phyloP scores from a whole-genome alignment of 2,113 vertebrate genomes.

The Cygnus atratus region DNA sequence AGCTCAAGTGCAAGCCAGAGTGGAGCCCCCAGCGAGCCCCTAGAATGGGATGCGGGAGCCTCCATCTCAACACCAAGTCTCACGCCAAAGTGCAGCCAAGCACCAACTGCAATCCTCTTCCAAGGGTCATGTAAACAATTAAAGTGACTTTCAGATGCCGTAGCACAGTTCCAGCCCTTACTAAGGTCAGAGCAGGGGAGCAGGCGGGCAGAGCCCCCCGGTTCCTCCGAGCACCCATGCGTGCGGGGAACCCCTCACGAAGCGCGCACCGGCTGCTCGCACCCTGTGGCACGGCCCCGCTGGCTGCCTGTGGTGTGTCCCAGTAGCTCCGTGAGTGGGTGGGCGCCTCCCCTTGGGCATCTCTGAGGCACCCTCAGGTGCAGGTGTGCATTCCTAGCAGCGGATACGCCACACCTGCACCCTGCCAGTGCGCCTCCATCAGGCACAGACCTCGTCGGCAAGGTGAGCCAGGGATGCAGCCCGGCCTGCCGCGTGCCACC shows the following conservation, averaged over 20 bases:
- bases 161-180: neutral
- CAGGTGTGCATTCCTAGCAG: fast-evolving
- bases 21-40: neutral
- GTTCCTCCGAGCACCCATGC: neutral
- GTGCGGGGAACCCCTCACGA: fast-evolving
- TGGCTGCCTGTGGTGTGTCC: fast-evolving
- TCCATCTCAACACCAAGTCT: neutral
- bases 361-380: neutral
- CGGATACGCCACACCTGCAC: fast-evolving
- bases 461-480: neutral
- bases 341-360: neutral
- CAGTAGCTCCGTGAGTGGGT: fast-evolving
- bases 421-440: fast-evolving
- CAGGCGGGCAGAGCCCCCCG: fast-evolving
- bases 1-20: neutral
- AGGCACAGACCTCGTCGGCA: neutral
- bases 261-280: fast-evolving
- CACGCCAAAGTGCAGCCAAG: neutral
- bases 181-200: fast-evolving
- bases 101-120: neutral
- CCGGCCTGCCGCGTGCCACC: neutral
- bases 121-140: fast-evolving
- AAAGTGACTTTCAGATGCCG: fast-evolving
- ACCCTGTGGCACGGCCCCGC: neutral
- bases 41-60: fast-evolving